Conservation (phyloP, 2,797 vertebrate species). For the Alfaro cultratus region DNA sequence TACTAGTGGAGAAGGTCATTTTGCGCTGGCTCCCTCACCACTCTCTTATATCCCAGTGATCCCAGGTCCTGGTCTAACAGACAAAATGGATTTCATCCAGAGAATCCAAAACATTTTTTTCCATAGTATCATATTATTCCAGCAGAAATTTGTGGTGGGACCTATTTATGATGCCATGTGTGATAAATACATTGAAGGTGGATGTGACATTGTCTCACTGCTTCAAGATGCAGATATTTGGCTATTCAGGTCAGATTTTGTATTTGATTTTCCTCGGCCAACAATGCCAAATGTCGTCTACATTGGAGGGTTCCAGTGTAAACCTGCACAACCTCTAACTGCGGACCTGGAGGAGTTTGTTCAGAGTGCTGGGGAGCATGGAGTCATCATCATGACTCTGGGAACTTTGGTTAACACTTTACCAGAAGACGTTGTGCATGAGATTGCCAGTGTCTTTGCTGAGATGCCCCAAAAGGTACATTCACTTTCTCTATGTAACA, state of each 20-base stretch:
- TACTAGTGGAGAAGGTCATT: constrained; percentile 74
- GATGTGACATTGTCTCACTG: constrained; percentile 65
- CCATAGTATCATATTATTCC: constrained; percentile 46
- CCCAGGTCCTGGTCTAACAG: constrained; percentile 70
- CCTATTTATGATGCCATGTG: constrained; percentile 64
- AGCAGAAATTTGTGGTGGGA: constrained; percentile 52
- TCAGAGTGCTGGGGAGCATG: constrained; percentile 75
- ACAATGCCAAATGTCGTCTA: constrained; percentile 83
- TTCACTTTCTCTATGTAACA: background rate
- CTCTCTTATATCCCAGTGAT: constrained; percentile 74
- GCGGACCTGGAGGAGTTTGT: constrained; percentile 76
- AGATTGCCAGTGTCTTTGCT: constrained; percentile 71
- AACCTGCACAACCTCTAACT: constrained; percentile 71
- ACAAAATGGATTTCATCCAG: constrained; percentile 77
- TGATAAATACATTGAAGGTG: constrained; percentile 68
- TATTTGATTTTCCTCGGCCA: constrained; percentile 82
- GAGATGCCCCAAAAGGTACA: constrained; percentile 66
- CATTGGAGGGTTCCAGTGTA: constrained; percentile 82
- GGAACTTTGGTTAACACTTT: constrained; percentile 69
- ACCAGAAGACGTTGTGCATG: constrained; percentile 54
- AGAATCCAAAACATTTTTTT: constrained; percentile 74
- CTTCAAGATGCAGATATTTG: constrained; percentile 80
- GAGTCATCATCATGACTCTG: constrained; percentile 81
- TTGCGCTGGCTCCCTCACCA: constrained; percentile 74
- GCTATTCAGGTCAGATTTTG: constrained; percentile 82